These are phyloP conservation scores for Labia minor DNA, from an alignment of 2,888 invertebrate genomes.

Conservation along the genomic window DNA sequence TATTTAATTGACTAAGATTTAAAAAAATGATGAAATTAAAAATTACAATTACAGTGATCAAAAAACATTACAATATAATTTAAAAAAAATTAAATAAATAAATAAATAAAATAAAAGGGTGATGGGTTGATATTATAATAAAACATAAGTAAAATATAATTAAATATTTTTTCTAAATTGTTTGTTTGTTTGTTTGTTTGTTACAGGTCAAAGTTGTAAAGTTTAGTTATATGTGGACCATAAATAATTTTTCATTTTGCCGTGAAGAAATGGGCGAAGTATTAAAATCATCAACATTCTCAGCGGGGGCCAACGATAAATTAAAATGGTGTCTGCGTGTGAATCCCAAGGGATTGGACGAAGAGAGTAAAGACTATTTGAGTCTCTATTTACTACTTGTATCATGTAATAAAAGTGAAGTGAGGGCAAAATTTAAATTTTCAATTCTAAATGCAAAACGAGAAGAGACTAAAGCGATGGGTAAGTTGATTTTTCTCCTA, in stretches of 20 bases:
- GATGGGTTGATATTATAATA: no score
- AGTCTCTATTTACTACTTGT: conserved; percentile 97
- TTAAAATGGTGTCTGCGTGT: conserved; percentile 99
- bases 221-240: conserved; percentile 99
- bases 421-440: conserved; percentile 99
- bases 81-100: no score
- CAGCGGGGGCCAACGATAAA: conserved; percentile 98
- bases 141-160: no score
- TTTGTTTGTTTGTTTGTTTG: conserved; percentile 23
- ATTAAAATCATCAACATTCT: conserved; percentile 98
- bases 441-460: conserved; percentile 99
- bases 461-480: conserved; percentile 99
- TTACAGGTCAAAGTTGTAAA: conserved; percentile 99
- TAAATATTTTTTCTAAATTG: no score
- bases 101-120: no score
- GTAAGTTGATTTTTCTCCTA: conserved; percentile 39
- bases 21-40: no score
- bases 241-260: conserved; percentile 99
- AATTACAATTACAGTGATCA: no score
- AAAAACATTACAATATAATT: no score
- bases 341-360: conserved; percentile 98
- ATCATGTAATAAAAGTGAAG: conserved; percentile 99
- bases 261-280: conserved; percentile 99
- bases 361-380: conserved; percentile 99
- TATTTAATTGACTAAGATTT: no score